Percentiles rank a stretch among this genome's conserved stretches.
phyloP scores from a whole-genome alignment of 1,140 invertebrate species.

The Drosophila teissieri region DNA sequence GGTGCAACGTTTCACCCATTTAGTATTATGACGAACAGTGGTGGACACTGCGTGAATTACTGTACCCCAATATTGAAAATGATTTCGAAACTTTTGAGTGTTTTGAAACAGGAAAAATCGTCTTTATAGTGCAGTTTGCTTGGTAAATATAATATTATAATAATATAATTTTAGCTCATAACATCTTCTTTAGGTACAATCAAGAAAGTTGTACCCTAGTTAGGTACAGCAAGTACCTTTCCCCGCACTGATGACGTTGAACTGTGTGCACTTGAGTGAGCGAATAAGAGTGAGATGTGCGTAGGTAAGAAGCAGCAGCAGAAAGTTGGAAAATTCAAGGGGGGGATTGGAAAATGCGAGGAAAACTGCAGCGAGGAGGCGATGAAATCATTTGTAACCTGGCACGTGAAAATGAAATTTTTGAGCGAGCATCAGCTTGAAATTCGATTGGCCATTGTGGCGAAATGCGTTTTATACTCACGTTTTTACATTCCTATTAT shows the following conservation, averaged over 20 bases:
- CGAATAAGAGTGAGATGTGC: constrained; percentile 11
- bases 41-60: background rate
- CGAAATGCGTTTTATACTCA: constrained; percentile 25
- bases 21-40: constrained; percentile 60
- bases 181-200: background rate
- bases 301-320: background rate
- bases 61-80: background rate
- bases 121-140: no score
- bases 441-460: constrained; percentile 57
- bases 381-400: constrained; percentile 64
- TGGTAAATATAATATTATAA: no score
- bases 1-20: constrained; percentile 57
- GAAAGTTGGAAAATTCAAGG: constrained; percentile 13
- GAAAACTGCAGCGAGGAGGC: background rate
- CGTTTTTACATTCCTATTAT: constrained; percentile 24
- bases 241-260: constrained; percentile 38
- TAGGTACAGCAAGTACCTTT: background rate
- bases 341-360: background rate
- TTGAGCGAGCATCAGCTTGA: constrained; percentile 28
- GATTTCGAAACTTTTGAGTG: background rate
- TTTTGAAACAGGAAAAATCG: no score
- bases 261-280: constrained; percentile 41
- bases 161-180: no score
- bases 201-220: background rate
- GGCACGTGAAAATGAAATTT: constrained; percentile 62